Base-by-base conservation (phyloP, 1,140 invertebrate species). In the Eulimnadia texana region DNA sequence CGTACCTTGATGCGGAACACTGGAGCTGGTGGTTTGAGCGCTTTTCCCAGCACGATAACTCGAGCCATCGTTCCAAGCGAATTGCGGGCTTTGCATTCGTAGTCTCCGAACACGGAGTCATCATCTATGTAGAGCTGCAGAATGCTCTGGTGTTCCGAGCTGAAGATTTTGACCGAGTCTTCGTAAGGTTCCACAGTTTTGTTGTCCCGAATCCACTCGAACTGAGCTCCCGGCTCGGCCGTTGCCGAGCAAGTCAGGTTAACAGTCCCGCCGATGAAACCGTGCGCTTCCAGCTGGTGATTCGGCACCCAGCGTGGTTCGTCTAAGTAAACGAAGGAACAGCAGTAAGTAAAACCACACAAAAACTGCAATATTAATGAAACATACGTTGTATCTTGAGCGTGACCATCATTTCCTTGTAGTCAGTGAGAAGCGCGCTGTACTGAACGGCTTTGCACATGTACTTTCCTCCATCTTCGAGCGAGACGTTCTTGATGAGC, bases 371-470 rank as follows among this genome's bases (percentile, higher is more conserved):
- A n/a, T n/a, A n/a, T n/a, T n/a, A n/a, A n/a, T n/a, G n/a, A n/a
- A n/a, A n/a, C n/a, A n/a, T 72, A 79, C 77, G 77, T 72, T 78
- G 74, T 63, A 79, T 74, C 68, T 76, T 75, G 62, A 79, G 71
- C 62, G 70, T 71, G 66, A 79, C 76, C 47, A 68, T 70, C 58
- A 71, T 66, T 56, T 75, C 72, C 64, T 74, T 72, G 64, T 76
- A 65, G 24, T 75, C 73, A 42, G 72, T 76, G 64, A 69, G 70
- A 63, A 71, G 70, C 25, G 68, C 63, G 42, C 76, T 75, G 28
- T 77, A 70, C 69, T 79, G 77, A 63, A 72, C 73, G 50, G 78
- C 79, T 54, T 71, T 70, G 69, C 79, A 80, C 50, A 72, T 72
- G 69, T 79, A 80, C 55, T 72, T 71, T 52, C 78, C 79, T 63